A percentile compares a stretch with the other conserved stretches of the same genome.
Evolutionary conservation across 2,888 invertebrate species (phyloP).

Genomic region (Erpobdella octoculata): DNA sequence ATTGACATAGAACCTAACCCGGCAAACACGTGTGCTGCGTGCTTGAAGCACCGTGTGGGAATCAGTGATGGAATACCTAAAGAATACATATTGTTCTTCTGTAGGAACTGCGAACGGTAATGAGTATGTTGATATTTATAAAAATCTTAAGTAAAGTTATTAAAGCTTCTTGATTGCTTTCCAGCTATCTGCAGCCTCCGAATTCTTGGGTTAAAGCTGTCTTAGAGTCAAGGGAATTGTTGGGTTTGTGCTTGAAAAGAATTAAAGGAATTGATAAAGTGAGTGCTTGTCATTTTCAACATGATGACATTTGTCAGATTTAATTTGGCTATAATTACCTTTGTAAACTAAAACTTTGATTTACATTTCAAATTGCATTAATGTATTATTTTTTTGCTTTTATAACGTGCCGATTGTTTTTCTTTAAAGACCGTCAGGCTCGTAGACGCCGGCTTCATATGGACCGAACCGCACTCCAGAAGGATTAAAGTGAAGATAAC

Average conservation of each 20-base stretch:
- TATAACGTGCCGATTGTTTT: background rate
- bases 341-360: background rate
- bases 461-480: conserved; percentile 98
- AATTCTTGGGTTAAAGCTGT: conserved; percentile 54
- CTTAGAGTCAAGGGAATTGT: conserved; percentile 81
- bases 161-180: no score
- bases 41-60: conserved; percentile 80
- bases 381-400: background rate
- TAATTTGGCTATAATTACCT: background rate
- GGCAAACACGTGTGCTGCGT: conserved; percentile 92
- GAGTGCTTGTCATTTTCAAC: conserved; percentile 5
- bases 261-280: conserved; percentile 72
- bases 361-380: background rate
- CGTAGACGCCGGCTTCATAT: conserved; percentile 89
- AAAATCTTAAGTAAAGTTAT: background rate
- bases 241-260: conserved; percentile 78
- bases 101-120: conserved; percentile 82
- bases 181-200: conserved; percentile 69
- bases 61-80: conserved; percentile 94
- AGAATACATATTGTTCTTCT: conserved; percentile 74
- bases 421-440: conserved; percentile 64
- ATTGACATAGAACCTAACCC: conserved; percentile 84
- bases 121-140: conserved; percentile 29
- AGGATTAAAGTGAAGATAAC: conserved; percentile 82
- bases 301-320: background rate